Conservation (phyloP, 2,797 vertebrate species). For the Pipistrellus nathusii region DNA sequence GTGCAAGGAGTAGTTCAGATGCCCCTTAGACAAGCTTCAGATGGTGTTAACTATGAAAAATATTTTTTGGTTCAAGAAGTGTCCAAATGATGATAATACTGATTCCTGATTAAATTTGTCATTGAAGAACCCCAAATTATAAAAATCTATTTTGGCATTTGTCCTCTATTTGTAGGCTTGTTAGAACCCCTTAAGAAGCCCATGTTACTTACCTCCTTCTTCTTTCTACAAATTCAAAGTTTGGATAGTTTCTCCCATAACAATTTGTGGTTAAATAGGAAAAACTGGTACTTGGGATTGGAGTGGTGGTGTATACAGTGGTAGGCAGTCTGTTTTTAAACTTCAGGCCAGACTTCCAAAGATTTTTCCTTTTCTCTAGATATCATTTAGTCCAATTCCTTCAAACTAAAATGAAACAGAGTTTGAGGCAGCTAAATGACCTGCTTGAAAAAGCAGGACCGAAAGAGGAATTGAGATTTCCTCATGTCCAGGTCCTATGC, state of each 20-base stretch:
- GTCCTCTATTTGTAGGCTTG: slow-evolving; percentile 56
- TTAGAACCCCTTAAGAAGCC: slow-evolving; percentile 64
- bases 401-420: slow-evolving; percentile 41
- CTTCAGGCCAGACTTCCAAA: background rate
- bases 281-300: slow-evolving; percentile 32
- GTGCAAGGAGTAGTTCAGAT: slow-evolving; percentile 32
- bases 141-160: slow-evolving; percentile 39
- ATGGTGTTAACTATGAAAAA: slow-evolving; percentile 23
- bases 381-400: slow-evolving; percentile 11
- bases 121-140: slow-evolving; percentile 34
- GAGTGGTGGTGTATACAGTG: background rate
- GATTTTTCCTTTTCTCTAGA: background rate
- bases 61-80: slow-evolving; percentile 50
- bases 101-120: slow-evolving; percentile 50
- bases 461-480: slow-evolving; percentile 31
- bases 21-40: slow-evolving; percentile 20
- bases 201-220: slow-evolving; percentile 35
- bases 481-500: background rate
- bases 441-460: background rate
- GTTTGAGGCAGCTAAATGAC: background rate
- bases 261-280: slow-evolving; percentile 35
- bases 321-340: slow-evolving; percentile 46
- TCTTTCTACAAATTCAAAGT: slow-evolving; percentile 60
- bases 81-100: background rate
- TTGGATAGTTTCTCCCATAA: slow-evolving; percentile 59